Evolutionary conservation across 2,797 vertebrate species (phyloP).

Genomic region (Caiman crocodilus): DNA sequence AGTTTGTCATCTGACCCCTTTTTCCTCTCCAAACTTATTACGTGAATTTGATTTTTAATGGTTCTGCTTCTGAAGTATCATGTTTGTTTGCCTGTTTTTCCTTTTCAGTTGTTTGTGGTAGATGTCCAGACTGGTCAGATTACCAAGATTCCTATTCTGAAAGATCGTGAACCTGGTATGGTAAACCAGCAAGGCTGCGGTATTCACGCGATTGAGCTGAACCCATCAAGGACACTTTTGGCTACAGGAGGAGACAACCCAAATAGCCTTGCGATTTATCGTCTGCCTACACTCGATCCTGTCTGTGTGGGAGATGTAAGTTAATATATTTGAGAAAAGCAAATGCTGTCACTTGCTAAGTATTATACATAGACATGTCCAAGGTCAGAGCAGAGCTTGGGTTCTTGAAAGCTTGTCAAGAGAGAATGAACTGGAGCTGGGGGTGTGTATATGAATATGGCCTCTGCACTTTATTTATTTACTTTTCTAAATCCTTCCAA

Average conservation of each 20-base stretch:
- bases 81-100: background rate
- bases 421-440: background rate
- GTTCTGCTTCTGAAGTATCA: background rate
- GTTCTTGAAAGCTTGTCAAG: background rate
- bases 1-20: background rate
- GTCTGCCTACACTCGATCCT: slow-evolving; percentile 95
- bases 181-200: slow-evolving; percentile 96
- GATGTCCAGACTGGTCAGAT: slow-evolving; percentile 95
- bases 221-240: slow-evolving; percentile 92
- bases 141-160: slow-evolving; percentile 97
- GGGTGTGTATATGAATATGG: background rate
- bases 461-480: background rate
- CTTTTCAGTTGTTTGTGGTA: slow-evolving; percentile 92
- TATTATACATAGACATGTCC: background rate
- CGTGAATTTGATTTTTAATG: background rate
- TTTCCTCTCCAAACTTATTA: background rate
- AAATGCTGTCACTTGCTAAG: background rate
- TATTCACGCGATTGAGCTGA: slow-evolving; percentile 97
- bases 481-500: background rate
- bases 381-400: background rate
- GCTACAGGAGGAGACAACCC: slow-evolving; percentile 99
- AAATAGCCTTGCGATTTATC: slow-evolving; percentile 97
- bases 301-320: slow-evolving; percentile 99
- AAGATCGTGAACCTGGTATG: slow-evolving; percentile 88
- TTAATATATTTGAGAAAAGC: slow-evolving; percentile 18